Base-by-base conservation (phyloP, 2,888 invertebrate species). In the Cheilosia vulpina region DNA sequence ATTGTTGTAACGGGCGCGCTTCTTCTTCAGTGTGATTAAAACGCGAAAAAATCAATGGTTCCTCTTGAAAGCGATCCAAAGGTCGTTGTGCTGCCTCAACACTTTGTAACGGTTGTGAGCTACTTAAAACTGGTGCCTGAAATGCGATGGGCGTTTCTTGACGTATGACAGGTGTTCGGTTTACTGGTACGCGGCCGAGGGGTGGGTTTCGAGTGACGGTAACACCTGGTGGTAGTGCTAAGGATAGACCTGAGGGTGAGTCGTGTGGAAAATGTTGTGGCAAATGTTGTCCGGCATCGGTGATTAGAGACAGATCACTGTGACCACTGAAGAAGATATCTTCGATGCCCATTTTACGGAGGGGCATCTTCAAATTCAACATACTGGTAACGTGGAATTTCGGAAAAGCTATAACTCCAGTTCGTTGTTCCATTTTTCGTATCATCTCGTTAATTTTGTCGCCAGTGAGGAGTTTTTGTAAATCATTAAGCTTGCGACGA, bases 251-350 rank as follows among this genome's bases (percentile, higher is more conserved):
- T 15, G 38, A 1, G 11, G 9, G 24, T 27, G 53, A 19, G 15
- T 52, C n/a, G 15, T 34, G 31, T 21, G 15, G 65, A 4, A 21
- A 2, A 1, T 21, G 21, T 43, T 43, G 27, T 21, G 31, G 21
- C 2, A 17, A 5, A 6, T 43, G 38, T 47, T 43, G 21, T 9
- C 31, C 69, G 1, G 55, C 85, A 19, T 81, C 66, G 50, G 94
- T 94, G 11, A 96, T 93, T 9, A 96, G 90, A 0, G 95, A 95
- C 62, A 97, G 93, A 91, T 96, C 96, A 0, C 96, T 95, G 65
- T 92, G 89, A 0, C 87, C 87, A 0, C 94, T 93, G 78, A 93
- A 90, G 89, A 97, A 97, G 80, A 97, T 92, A 0, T 95, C 93
- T 2, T 90, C 89, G 0, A 96, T 89, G 0, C 96, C 96, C 75